phyloP scores from a whole-genome alignment of 2,113 vertebrate genomes.

The Oncorhynchus nerka region DNA sequence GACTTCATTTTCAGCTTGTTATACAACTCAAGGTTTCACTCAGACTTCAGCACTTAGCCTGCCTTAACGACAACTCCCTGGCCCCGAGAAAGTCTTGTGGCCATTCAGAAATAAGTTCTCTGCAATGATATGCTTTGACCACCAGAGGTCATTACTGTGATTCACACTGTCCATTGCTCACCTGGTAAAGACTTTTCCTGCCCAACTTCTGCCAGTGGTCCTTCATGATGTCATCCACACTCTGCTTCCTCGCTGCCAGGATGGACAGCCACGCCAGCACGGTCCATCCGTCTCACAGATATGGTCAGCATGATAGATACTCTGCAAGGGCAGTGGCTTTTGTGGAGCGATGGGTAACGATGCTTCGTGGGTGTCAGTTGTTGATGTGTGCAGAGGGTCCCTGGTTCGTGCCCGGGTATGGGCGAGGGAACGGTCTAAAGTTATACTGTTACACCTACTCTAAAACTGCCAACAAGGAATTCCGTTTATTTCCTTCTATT shows the following conservation, averaged over 20 bases:
- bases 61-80: background rate
- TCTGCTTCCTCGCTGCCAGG: slow-evolving; percentile 84
- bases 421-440: too few species aligned
- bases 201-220: slow-evolving; percentile 95
- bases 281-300: slow-evolving; percentile 94
- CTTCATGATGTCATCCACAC: slow-evolving; percentile 89
- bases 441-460: background rate
- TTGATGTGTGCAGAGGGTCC: too few species aligned
- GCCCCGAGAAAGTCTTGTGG: background rate
- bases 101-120: background rate
- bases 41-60: background rate
- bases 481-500: background rate
- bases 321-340: too few species aligned
- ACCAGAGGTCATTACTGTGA: slow-evolving; percentile 43
- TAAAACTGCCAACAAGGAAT: background rate
- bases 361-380: too few species aligned
- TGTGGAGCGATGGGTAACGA: too few species aligned
- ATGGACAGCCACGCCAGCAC: slow-evolving; percentile 96
- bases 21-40: background rate
- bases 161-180: slow-evolving; percentile 41
- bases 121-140: slow-evolving; percentile 19
- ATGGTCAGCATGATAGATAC: slow-evolving; percentile 78
- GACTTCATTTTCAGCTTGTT: background rate
- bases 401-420: too few species aligned
- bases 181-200: slow-evolving; percentile 97